phyloP scores from a whole-genome alignment of 2,888 invertebrate genomes.

The Uropetala carovei region DNA sequence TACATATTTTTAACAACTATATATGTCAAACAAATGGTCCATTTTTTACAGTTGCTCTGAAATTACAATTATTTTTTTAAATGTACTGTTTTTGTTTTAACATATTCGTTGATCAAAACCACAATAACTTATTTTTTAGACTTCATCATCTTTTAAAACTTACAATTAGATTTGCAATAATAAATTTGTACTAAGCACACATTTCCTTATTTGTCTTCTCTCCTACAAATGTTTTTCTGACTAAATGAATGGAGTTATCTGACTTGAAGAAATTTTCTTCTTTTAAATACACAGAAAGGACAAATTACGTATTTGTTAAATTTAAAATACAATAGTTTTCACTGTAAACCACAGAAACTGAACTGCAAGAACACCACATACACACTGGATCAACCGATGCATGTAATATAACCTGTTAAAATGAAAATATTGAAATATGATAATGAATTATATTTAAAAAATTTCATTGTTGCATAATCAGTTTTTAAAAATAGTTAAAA shows the following conservation, averaged over 20 bases:
- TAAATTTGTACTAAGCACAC: background rate
- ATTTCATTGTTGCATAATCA: too few relatives aligned
- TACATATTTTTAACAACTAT: too few relatives aligned
- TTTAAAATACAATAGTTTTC: conserved; percentile 13
- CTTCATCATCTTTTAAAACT: background rate
- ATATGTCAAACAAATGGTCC: too few relatives aligned
- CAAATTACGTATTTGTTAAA: background rate
- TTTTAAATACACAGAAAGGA: background rate
- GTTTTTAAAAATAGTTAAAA: too few relatives aligned
- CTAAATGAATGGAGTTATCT: background rate
- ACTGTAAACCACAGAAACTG: conserved; percentile 37
- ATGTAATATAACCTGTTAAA: conserved; percentile 42
- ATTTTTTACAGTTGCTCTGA: too few relatives aligned
- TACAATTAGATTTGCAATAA: background rate
- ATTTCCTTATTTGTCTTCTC: background rate
- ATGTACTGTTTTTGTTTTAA: too few relatives aligned
- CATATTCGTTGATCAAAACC: background rate
- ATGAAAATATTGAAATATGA: too few relatives aligned
- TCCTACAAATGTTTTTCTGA: too few relatives aligned
- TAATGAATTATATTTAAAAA: too few relatives aligned
- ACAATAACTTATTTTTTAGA: background rate
- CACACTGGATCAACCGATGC: conserved; percentile 50
- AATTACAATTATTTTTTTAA: too few relatives aligned
- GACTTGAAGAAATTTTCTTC: background rate
- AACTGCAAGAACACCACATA: conserved; percentile 39